Evolutionary conservation across 2,113 vertebrate genomes (phyloP), one percentile per base, ranked within the genome.

Genomic region (Nettapus auritus): DNA sequence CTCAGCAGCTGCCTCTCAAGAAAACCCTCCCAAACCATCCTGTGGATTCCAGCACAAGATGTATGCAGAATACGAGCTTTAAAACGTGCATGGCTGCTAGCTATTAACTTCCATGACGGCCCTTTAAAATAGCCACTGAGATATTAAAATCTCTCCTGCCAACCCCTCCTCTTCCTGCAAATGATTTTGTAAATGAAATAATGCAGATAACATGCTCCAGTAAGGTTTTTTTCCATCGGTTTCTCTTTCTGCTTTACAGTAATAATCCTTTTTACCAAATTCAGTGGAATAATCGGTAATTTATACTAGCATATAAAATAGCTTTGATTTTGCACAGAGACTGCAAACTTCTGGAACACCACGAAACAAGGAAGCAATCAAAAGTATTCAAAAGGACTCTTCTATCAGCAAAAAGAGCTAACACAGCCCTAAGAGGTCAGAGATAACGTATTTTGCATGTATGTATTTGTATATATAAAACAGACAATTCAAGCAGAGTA

Each of bases 21-120:
- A 75, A 60, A n/a, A 60, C n/a, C 4, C 69, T 84, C 67, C 79
- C 44, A 50, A 93, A 40, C 56, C 60, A 68, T 59, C 56, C 59
- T n/a, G 31, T 9, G 56, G 6, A 0, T 25, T 62, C 38, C n/a
- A 89, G 71, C 78, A 77, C 4, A 1, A 56, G 0, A 0, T 21
- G 66, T 56, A 31, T 1, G 0, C 7, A 52, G 33, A 95, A 11
- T 4, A 66, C 82, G 34, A 79, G 60, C 62, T 74, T 86, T 56
- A 64, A 91, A 73, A 71, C 59, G 50, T 53, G 28, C 63, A 33
- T 8, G 25, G 52, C 33, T 69, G 74, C 74, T 64, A 7, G 42
- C 71, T 77, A 9, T 52, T n/a, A 77, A 11, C 15, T 55, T 60
- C 56, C n/a, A 40, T 2, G 3, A 46, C 25, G 74, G 36, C 33